Percentiles rank a stretch among this genome's conserved stretches.
Evolutionary conservation across 2,888 invertebrate species (phyloP).

Genomic region (Thyatira batis): DNA sequence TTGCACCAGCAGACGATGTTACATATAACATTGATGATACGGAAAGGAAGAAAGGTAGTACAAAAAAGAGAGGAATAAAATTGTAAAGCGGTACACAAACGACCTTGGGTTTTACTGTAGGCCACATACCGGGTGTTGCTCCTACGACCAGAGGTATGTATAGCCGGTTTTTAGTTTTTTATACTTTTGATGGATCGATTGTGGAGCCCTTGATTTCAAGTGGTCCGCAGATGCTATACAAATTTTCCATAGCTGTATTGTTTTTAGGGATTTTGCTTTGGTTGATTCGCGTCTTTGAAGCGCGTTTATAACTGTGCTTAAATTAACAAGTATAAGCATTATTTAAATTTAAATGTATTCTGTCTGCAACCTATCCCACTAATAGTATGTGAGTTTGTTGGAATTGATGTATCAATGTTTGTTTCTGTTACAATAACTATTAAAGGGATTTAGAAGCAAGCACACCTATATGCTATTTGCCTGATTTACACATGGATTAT

Average conservation of each 20-base stretch:
- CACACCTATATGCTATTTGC: too few relatives aligned
- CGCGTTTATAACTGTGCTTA: too few relatives aligned
- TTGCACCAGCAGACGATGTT: slow-evolving; percentile 9
- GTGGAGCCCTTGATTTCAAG: slow-evolving; percentile 50
- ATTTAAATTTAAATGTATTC: too few relatives aligned
- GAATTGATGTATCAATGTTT: too few relatives aligned
- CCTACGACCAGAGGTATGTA: slow-evolving; percentile 44
- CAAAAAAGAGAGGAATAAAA: slow-evolving; percentile 67
- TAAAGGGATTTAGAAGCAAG: too few relatives aligned
- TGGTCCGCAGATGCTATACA: slow-evolving; percentile 5
- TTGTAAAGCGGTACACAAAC: slow-evolving; percentile 73
- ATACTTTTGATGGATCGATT: slow-evolving; percentile 67
- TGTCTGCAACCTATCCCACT: too few relatives aligned
- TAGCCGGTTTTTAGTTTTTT: slow-evolving; percentile 70
- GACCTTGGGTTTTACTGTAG: slow-evolving; percentile 79
- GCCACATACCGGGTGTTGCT: slow-evolving; percentile 74
- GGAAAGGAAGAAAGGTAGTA: slow-evolving; percentile 68
- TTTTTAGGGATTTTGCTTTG: background rate
- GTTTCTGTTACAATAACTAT: too few relatives aligned
- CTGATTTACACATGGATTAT: too few relatives aligned
- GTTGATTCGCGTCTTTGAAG: too few relatives aligned
- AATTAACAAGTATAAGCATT: too few relatives aligned
- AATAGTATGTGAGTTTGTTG: too few relatives aligned
- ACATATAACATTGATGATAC: slow-evolving; percentile 44
- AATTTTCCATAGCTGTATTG: background rate